Evolutionary conservation across 2,113 vertebrate genomes (phyloP).

Genomic region (Donacobius atricapilla): DNA sequence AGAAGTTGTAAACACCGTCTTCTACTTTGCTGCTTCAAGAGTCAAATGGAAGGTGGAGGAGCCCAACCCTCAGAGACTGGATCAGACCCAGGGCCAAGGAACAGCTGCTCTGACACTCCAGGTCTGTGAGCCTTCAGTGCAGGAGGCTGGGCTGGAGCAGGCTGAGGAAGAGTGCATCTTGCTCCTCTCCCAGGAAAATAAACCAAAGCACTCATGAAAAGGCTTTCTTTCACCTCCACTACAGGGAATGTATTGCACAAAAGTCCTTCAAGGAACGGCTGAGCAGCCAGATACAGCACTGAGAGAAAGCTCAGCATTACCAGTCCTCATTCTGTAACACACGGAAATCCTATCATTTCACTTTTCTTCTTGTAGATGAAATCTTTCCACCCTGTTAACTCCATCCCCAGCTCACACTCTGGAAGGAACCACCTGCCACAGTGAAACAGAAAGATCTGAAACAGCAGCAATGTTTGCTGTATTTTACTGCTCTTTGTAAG

Average conservation of each 20-base stretch:
- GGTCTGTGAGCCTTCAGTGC: neutral
- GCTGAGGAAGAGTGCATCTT: neutral
- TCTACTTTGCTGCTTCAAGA: neutral
- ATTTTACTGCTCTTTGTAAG: neutral
- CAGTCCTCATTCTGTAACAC: neutral
- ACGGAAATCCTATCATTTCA: neutral
- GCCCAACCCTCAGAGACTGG: neutral
- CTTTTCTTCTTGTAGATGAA: neutral
- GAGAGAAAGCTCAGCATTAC: neutral
- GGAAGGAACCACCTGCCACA: neutral
- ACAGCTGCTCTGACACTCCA: neutral
- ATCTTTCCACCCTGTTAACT: neutral
- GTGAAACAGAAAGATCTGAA: neutral
- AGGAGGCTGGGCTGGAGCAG: neutral
- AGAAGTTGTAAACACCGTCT: neutral
- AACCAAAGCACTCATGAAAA: neutral
- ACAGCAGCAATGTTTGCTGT: neutral
- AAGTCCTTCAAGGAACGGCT: neutral
- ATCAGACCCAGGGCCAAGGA: neutral
- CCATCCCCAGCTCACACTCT: neutral
- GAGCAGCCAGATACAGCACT: neutral
- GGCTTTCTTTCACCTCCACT: neutral
- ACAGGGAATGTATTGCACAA: neutral
- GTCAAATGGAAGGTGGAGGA: neutral
- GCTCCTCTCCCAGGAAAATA: neutral